A percentile compares a stretch with the other conserved stretches of the same genome.
phyloP scores from a whole-genome alignment of 2,888 invertebrate genomes.

The Dicranocentrus wangi region DNA sequence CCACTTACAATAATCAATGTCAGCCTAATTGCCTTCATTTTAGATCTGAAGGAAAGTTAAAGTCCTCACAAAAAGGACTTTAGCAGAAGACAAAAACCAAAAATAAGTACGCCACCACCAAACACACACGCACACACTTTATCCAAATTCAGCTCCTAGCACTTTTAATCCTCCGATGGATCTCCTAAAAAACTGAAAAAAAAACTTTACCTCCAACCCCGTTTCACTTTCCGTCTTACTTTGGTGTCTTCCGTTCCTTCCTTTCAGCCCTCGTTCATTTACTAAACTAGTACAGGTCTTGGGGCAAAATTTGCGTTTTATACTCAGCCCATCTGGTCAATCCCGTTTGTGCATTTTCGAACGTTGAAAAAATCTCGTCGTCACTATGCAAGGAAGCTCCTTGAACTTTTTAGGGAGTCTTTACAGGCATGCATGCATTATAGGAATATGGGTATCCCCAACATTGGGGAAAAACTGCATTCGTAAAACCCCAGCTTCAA shows the following conservation, averaged over 20 bases:
- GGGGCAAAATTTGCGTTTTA: conserved; percentile 49
- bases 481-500: not conserved
- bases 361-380: not conserved
- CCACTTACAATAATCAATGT: conserved; percentile 48
- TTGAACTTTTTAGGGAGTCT: conserved; percentile 3
- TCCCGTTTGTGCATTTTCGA: conserved; percentile 38
- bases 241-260: conserved; percentile 27
- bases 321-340: conserved; percentile 35
- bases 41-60: conserved; percentile 27
- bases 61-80: conserved; percentile 44
- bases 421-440: not conserved
- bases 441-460: not conserved
- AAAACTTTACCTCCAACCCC: not conserved
- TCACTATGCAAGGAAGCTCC: conserved; percentile 21
- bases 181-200: not conserved
- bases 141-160: not conserved
- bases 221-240: conserved; percentile 8
- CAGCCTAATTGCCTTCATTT: conserved; percentile 44
- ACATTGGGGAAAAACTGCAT: not conserved
- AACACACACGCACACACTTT: conserved; percentile 12
- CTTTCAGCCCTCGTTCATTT: conserved; percentile 42
- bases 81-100: conserved; percentile 1
- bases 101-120: not conserved
- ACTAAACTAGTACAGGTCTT: conserved; percentile 51
- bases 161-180: conserved; percentile 5